Conservation (phyloP, 2,113 vertebrate genomes). For the Stegastes partitus region DNA sequence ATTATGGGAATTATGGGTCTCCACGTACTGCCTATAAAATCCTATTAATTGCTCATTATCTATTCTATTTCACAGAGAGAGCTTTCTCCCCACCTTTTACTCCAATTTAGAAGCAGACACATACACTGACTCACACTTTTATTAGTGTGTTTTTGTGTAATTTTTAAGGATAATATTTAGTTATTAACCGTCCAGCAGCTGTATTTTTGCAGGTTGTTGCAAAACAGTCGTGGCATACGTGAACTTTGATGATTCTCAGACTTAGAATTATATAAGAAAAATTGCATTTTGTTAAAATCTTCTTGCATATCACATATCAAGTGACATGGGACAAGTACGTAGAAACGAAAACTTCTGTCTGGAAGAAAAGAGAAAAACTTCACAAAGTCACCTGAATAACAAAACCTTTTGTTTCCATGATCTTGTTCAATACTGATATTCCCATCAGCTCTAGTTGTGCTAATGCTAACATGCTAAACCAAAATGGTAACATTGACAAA, state of each 20-base stretch:
- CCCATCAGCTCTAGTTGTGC: too few species aligned
- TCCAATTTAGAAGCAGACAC: conserved; percentile 7
- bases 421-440: too few species aligned
- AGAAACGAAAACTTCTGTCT: too few species aligned
- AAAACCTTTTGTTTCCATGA: too few species aligned
- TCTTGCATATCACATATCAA: too few species aligned
- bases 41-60: conserved; percentile 58
- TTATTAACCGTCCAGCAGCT: not conserved
- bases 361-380: too few species aligned
- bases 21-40: conserved; percentile 48
- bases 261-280: too few species aligned
- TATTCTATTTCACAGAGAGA: conserved; percentile 52
- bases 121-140: conserved; percentile 1
- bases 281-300: too few species aligned
- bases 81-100: not conserved
- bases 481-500: too few species aligned
- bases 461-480: too few species aligned
- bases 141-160: not conserved
- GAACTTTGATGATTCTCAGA: not conserved
- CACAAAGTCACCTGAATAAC: too few species aligned
- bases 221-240: not conserved
- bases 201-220: not conserved
- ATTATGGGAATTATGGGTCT: conserved; percentile 59
- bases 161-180: not conserved
- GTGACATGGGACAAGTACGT: too few species aligned